Base-by-base conservation (phyloP, 2,888 invertebrate genomes). In the Ennomos quercinarius region DNA sequence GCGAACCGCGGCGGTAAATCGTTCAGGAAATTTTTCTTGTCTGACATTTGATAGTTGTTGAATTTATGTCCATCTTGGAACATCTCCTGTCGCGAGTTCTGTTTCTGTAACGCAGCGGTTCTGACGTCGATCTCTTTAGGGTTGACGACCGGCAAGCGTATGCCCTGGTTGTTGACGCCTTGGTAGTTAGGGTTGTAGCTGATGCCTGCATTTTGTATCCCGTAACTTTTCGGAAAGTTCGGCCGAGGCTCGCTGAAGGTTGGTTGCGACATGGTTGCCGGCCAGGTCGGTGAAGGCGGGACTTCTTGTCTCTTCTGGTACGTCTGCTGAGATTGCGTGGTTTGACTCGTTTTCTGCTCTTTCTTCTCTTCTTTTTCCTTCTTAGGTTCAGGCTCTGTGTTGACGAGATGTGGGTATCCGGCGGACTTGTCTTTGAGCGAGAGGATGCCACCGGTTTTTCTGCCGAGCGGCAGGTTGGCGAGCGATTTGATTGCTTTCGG, bases 351-450 rank as follows among this genome's bases (percentile, higher is more conserved):
- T 66, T 87, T 86, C 0, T 65, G 41, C 1, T 89, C 89, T 36
- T 86, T 86, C 60, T 87, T 87, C 0, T 89, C 89, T 44, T 89
- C 89, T 54, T 88, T 85, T 1, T 90, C 89, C 0, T 64, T 48
- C 62, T 89, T 87, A 0, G 82, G 80, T 41, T 90, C 88, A 0
- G 91, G 84, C 0, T 91, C 90, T 0, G 81, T 82, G 72, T 92
- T 89, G 34, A 91, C 91, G 0, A 93, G 74, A 66, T 93, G 93
- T 0, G 93, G 93, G 67, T 93, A 93, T 0, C 93, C 93, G 1
- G 93, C 93, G 1, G 93, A 93, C 48, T 93, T 93, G 74, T 93
- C 93, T 57, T 93, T 93, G 2, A 93, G 78, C 0, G 93, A 90
- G n/a, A 93, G 87, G 11, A 93, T 93, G 11, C 93, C 93, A 9